These are phyloP conservation scores for Nibea coibor DNA, from an alignment of 2,113 vertebrate genomes.

Conservation along the genomic window DNA sequence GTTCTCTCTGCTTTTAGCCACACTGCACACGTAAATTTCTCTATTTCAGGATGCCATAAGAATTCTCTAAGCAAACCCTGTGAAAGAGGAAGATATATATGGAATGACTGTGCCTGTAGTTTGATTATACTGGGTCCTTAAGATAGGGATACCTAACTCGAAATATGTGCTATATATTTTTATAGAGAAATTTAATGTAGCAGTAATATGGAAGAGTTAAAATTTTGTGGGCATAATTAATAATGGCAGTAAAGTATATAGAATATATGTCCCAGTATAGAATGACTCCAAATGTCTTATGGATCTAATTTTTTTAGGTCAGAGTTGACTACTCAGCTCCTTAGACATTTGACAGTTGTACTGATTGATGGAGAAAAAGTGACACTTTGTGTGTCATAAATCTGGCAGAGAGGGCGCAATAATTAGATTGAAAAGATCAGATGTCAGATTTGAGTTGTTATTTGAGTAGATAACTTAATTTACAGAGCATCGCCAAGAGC, in stretches of 20 bases:
- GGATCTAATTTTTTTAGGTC: background rate
- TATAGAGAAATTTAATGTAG: background rate
- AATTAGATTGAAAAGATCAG: slow-evolving; percentile 18
- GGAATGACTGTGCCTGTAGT: background rate
- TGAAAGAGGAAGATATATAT: background rate
- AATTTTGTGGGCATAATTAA: slow-evolving; percentile 1
- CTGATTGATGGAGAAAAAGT: slow-evolving; percentile 22
- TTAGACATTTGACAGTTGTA: slow-evolving; percentile 6
- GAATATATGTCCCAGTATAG: background rate
- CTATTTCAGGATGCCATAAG: background rate
- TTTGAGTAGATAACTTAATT: slow-evolving; percentile 38
- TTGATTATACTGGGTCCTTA: background rate
- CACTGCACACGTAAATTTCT: no score
- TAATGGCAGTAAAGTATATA: background rate
- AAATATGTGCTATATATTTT: background rate
- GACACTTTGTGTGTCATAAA: slow-evolving; percentile 15
- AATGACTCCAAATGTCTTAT: background rate
- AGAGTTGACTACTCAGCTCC: background rate
- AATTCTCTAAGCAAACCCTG: background rate
- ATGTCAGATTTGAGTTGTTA: slow-evolving; percentile 25
- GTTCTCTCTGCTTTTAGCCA: background rate
- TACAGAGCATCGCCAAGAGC: background rate
- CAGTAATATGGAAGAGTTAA: background rate
- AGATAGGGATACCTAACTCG: background rate
- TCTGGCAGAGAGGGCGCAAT: slow-evolving; percentile 2